Conservation (phyloP, 2,888 invertebrate genomes). For the Meteorus cinctellus region DNA sequence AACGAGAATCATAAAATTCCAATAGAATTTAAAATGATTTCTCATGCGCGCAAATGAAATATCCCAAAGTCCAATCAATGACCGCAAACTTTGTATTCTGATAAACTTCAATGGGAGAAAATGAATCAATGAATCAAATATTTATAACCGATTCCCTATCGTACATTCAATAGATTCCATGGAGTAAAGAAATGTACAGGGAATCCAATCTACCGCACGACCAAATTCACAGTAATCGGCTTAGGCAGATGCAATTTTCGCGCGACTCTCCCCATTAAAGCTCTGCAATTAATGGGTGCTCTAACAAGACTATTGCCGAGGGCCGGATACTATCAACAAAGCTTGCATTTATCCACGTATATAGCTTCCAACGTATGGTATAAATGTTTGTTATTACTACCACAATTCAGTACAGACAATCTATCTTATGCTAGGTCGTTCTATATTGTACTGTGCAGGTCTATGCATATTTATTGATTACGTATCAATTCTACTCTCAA, state of each 20-base stretch:
- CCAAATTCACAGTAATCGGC: conserved; percentile 55
- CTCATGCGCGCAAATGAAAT: no score
- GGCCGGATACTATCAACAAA: conserved; percentile 59
- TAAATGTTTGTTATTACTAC: conserved; percentile 8
- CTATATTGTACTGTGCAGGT: no score
- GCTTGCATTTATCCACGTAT: not conserved
- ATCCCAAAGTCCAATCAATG: no score
- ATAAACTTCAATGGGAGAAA: no score
- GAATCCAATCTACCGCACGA: conserved; percentile 42
- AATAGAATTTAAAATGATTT: no score
- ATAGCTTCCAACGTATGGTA: not conserved
- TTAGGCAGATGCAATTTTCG: conserved; percentile 66
- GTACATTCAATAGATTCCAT: not conserved
- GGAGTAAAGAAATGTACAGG: not conserved
- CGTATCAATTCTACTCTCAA: no score
- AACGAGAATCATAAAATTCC: no score
- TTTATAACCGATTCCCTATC: not conserved
- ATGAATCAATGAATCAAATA: no score
- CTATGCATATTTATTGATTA: no score
- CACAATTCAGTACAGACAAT: no score
- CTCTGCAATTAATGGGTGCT: conserved; percentile 64
- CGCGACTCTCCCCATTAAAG: conserved; percentile 64
- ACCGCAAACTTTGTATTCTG: no score
- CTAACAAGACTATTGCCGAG: conserved; percentile 57
- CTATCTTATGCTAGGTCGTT: no score